Conservation (phyloP, 2,797 vertebrate genomes). For the Parauchenoglanis punctatus region DNA sequence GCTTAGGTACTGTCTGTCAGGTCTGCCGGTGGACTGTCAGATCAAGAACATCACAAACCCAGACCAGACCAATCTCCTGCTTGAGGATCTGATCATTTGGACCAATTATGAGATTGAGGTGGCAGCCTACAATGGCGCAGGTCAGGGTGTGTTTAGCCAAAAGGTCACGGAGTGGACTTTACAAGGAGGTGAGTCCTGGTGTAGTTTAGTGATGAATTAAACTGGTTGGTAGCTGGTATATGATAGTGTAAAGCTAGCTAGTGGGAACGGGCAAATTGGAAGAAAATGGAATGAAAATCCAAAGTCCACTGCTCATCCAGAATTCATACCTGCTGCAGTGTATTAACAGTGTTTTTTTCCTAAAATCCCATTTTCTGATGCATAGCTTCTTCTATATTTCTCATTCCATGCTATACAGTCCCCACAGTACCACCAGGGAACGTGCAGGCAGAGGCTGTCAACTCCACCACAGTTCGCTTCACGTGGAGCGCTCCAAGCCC, state of each 20-base stretch:
- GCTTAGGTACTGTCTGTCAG: slow-evolving; percentile 90
- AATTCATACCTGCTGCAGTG: background rate
- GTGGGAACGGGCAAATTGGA: background rate
- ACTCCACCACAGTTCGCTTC: slow-evolving; percentile 93
- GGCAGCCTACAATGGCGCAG: slow-evolving; percentile 92
- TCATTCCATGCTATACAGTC: slow-evolving; percentile 73
- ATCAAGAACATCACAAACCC: slow-evolving; percentile 94
- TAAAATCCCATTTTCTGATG: background rate
- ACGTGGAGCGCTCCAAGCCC: slow-evolving; percentile 98
- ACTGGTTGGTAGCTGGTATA: background rate
- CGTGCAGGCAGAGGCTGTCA: slow-evolving; percentile 88
- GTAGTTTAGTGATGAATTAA: background rate
- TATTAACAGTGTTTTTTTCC: slow-evolving; percentile 33
- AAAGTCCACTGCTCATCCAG: background rate
- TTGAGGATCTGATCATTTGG: slow-evolving; percentile 98
- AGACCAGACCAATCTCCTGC: slow-evolving; percentile 88
- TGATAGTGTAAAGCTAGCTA: background rate
- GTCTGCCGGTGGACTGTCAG: slow-evolving; percentile 93
- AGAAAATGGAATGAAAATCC: background rate
- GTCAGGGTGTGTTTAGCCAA: slow-evolving; percentile 90
- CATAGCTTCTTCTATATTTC: slow-evolving; percentile 11
- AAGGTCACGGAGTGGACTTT: slow-evolving; percentile 97
- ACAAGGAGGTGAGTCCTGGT: slow-evolving; percentile 86
- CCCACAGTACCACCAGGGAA: slow-evolving; percentile 95
- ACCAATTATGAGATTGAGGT: slow-evolving; percentile 98